Evolutionary conservation across 2,888 invertebrate species (phyloP), one percentile per base, ranked within the genome.

Genomic region (Orgyia antiqua): DNA sequence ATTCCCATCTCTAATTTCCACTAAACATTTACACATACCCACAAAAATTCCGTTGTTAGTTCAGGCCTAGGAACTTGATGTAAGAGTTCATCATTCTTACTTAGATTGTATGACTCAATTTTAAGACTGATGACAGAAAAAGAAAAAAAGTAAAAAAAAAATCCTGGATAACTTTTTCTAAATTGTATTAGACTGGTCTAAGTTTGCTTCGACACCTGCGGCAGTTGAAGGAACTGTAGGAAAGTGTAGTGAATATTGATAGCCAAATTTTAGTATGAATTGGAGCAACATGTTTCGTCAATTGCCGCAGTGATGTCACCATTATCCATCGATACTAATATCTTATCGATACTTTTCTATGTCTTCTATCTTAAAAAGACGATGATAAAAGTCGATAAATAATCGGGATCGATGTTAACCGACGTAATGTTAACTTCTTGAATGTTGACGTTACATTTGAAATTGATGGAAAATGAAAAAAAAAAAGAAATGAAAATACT

Each of bases 41-140:
- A 31, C 36, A 39, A 36, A 51, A 45, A 45, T 46, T 60, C 68
- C 60, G 63, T 66, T 48, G 61, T 72, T 72, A 71, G 66, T 68
- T 75, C 72, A 63, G 84, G 84, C 84, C 86, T 86, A 84, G 78
- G 58, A 77, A 77, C 72, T 65, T 56, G 74, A 66, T 63, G 53
- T 80, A 80, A 78, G 80, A 60, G 61, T 74, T 82, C 73, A 74
- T 78, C 72, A 78, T 80, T 82, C 73, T 79, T 82, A 79, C 68
- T 79, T 82, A 86, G 84, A 80, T 70, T 69, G 78, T 86, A 84
- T 70, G 79, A 87, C 87, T 87, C 87, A 87, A 87, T 84, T 84
- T 86, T 86, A 87, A 87, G 87, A 87, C 87, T 87, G 87, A 87
- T 80, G 75, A 80, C 77, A 74, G 72, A 63, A 65, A 58, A 65